Evolutionary conservation across 2,888 invertebrate species (phyloP).

Genomic region (Acronicta alni): DNA sequence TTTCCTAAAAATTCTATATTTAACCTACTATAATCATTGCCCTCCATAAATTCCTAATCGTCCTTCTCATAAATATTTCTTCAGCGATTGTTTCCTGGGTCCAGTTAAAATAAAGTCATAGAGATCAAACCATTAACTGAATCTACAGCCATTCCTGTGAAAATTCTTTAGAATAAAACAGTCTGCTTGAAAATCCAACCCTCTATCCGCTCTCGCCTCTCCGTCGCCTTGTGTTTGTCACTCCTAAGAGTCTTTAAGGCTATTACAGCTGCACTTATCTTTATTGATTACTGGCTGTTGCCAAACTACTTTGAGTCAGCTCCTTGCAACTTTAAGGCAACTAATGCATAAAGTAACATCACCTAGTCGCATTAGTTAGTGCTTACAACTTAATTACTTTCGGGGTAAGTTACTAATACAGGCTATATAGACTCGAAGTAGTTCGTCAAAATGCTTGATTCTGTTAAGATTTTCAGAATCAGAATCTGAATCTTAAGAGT

Average conservation of each 20-base stretch:
- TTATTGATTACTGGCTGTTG: slow-evolving; percentile 52
- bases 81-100: too few species aligned
- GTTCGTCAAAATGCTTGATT: neutral
- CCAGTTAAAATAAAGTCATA: too few species aligned
- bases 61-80: too few species aligned
- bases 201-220: slow-evolving; percentile 6
- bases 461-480: neutral
- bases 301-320: slow-evolving; percentile 50
- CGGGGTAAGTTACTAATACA: slow-evolving; percentile 4
- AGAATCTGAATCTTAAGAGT: neutral
- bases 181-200: slow-evolving; percentile 6
- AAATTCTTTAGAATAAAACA: slow-evolving; percentile 10
- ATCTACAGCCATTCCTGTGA: neutral
- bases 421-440: neutral
- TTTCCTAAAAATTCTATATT: too few species aligned
- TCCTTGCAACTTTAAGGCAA: slow-evolving; percentile 34
- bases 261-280: slow-evolving; percentile 54
- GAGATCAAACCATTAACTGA: too few species aligned
- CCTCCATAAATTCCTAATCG: too few species aligned
- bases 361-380: slow-evolving; percentile 31
- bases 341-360: slow-evolving; percentile 41
- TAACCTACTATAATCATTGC: too few species aligned
- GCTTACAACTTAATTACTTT: slow-evolving; percentile 35
- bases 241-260: slow-evolving; percentile 27
- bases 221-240: slow-evolving; percentile 2